Conservation (phyloP, 1,140 invertebrate genomes). For the Reticulitermes speratus region DNA sequence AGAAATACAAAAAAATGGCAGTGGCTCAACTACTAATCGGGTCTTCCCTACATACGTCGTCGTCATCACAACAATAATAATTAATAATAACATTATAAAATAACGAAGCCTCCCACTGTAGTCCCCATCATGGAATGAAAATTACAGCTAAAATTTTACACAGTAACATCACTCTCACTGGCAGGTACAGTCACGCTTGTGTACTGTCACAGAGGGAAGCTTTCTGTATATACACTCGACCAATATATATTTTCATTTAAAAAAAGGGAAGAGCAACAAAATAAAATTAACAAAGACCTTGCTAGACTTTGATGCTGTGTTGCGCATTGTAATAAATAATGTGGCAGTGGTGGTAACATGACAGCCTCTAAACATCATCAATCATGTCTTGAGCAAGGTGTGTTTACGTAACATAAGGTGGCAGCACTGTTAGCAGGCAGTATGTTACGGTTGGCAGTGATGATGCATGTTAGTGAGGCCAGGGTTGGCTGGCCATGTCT, state of each 20-base stretch:
- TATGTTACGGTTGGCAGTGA: not conserved
- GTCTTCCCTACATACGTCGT: not conserved
- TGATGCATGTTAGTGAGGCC: not conserved
- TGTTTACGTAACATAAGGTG: conserved; percentile 4
- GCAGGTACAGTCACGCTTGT: not conserved
- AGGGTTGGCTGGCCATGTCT: not conserved
- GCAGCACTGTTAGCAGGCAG: not conserved
- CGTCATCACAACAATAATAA: not conserved
- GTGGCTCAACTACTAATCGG: conserved; percentile 3
- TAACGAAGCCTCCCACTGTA: not conserved
- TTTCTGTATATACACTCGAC: not conserved
- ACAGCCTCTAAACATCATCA: not conserved
- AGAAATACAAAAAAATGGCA: conserved; percentile 29
- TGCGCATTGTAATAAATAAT: conserved; percentile 1
- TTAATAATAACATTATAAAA: conserved; percentile 3
- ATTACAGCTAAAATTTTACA: conserved; percentile 6
- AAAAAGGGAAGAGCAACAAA: conserved; percentile 10
- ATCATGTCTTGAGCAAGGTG: conserved; percentile 7
- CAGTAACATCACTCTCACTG: not conserved
- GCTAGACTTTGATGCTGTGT: not conserved
- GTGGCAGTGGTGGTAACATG: conserved; percentile 12
- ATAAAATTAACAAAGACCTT: conserved; percentile 5
- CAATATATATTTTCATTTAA: not conserved
- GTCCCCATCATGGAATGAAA: not conserved
- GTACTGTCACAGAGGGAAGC: not conserved